Evolutionary conservation across 2,113 vertebrate genomes (phyloP), one percentile per base, ranked within the genome.

Genomic region (Syngnathus typhle): DNA sequence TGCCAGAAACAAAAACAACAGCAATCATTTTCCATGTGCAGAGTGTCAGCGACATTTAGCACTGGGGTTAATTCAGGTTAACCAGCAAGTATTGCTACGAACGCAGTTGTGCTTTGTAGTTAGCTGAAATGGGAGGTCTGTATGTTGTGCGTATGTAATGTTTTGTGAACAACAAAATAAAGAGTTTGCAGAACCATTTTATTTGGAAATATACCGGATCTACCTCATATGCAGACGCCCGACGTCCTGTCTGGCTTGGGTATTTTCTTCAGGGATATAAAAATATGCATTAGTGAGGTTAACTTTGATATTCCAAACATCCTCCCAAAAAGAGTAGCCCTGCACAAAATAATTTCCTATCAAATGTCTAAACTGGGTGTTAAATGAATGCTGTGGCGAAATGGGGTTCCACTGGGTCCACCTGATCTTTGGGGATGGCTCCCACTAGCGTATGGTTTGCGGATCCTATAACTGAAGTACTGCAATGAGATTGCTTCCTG

Each of bases 31-130:
- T 69, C 69, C 46, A 81, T 76, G 68, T 60, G 66, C 21, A 16
- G 1, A 70, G 16, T 74, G 76, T 69, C 46, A 7, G 39, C 9
- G 54, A 74, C 62, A 44, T 63, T 64, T 70, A 70, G 74, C 71
- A 69, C 71, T 62, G 55, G 61, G 70, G 75, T 80, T 80, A 81
- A 78, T 62, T 38, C 63, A 46, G 79, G 73, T 81, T 83, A 80
- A 80, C 66, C 7, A 27, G 41, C 5, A 36, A 49, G 72, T 60
- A 64, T 32, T 32, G 27, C 27, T 32, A 23, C 23, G 23, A 23
- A 23, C 23, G 23, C 23, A 32, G 2, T 32, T 32, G 27, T 32
- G 27, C 27, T 32, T 32, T 32, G 27, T 32, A 32, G 27, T 32
- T 32, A 32, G 27, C 27, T 32, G 27, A 32, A 32, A 32, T 32